Conservation (phyloP, 1,140 invertebrate species). For the Amphibalanus amphitrite region DNA sequence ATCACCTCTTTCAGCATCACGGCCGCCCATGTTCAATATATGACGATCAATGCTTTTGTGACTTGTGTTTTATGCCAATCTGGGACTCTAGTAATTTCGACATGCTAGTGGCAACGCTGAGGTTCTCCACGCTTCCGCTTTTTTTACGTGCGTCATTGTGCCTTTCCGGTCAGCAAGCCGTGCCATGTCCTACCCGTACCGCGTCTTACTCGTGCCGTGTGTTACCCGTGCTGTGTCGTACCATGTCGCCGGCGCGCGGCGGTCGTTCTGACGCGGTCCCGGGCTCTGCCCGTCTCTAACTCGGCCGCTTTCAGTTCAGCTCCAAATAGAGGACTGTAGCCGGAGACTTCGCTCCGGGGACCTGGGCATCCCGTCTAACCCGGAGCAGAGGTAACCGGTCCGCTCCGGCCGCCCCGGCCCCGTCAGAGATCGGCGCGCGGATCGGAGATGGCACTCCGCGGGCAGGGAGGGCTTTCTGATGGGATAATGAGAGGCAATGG, state of each 20-base stretch:
- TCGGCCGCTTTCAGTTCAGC: conserved; percentile 76
- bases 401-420: too few species aligned
- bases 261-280: not conserved
- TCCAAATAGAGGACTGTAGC: conserved; percentile 98
- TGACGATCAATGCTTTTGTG: too few species aligned
- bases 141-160: not conserved
- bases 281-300: not conserved
- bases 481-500: too few species aligned
- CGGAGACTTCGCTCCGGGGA: conserved; percentile 91
- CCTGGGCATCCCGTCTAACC: conserved; percentile 88
- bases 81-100: too few species aligned
- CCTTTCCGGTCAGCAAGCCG: not conserved
- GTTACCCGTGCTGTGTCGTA: not conserved
- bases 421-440: too few species aligned
- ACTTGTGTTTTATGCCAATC: too few species aligned
- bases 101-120: too few species aligned
- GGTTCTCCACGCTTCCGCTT: too few species aligned
- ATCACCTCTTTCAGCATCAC: too few species aligned
- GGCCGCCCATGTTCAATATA: too few species aligned
- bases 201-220: not conserved
- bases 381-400: conserved; percentile 73
- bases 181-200: not conserved
- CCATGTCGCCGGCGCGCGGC: not conserved
- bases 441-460: too few species aligned
- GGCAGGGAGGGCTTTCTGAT: too few species aligned